phyloP scores from a whole-genome alignment of 2,113 vertebrate genomes.

The Prionailurus bengalensis region DNA sequence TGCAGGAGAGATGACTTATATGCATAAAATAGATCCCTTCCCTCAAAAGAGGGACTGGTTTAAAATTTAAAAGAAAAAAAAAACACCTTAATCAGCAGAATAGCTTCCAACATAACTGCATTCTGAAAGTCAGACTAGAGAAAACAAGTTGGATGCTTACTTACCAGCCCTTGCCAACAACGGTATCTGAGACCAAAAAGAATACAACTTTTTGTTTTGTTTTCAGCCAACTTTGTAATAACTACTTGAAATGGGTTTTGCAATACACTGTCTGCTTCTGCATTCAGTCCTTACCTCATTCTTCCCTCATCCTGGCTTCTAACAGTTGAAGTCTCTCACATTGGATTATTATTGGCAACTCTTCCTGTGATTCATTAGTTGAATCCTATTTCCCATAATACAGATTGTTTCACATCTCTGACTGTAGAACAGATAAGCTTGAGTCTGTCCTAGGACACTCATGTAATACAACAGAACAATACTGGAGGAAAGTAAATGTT shows the following conservation, averaged over 20 bases:
- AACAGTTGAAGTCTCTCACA: background rate
- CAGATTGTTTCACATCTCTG: conserved; percentile 43
- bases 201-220: conserved; percentile 58
- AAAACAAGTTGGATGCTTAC: conserved; percentile 41
- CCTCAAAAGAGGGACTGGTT: conserved; percentile 59
- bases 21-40: conserved; percentile 44
- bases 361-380: background rate
- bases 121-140: conserved; percentile 35
- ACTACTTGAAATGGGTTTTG: background rate
- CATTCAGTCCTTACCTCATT: conserved; percentile 4
- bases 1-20: conserved; percentile 33
- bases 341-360: conserved; percentile 13
- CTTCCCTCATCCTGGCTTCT: background rate
- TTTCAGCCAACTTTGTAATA: conserved; percentile 28
- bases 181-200: conserved; percentile 27
- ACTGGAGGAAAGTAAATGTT: background rate
- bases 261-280: background rate
- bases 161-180: background rate
- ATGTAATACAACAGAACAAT: background rate
- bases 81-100: conserved; percentile 56
- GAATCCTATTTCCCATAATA: background rate
- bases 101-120: conserved; percentile 20
- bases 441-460: background rate
- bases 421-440: background rate
- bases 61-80: background rate